Conservation (phyloP, 64 coral and sea anemone genomes). For the Orbicella faveolata region DNA sequence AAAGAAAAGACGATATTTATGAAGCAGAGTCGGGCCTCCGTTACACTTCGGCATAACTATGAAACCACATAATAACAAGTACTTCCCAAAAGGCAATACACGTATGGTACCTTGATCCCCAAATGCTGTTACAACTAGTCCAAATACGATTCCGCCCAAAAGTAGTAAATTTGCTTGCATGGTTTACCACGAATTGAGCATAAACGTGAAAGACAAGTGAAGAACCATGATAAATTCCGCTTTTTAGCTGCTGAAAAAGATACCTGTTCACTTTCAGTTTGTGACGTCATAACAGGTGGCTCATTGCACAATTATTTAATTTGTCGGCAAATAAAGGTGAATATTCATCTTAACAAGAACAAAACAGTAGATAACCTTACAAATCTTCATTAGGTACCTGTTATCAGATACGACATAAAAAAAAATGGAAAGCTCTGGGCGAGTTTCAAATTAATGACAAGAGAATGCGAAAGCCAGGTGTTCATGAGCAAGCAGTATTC, state of each 20-base stretch:
- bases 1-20: too few species aligned
- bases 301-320: not conserved
- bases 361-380: too few species aligned
- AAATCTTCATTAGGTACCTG: too few species aligned
- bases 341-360: too few species aligned
- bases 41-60: too few species aligned
- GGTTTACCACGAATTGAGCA: not conserved
- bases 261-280: not conserved
- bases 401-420: too few species aligned
- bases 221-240: not conserved
- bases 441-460: too few species aligned
- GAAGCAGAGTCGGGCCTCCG: too few species aligned
- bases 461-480: too few species aligned
- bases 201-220: not conserved
- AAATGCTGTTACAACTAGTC: not conserved
- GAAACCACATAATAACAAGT: not conserved
- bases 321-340: not conserved
- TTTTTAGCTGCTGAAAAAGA: not conserved
- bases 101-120: constrained; percentile 6
- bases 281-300: constrained; percentile 22
- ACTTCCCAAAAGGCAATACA: not conserved
- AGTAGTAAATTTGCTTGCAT: not conserved
- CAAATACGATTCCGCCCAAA: not conserved
- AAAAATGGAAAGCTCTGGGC: too few species aligned
- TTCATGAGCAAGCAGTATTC: too few species aligned